Base-by-base conservation (phyloP, 2,888 invertebrate species). In the Aphidius colemani region DNA sequence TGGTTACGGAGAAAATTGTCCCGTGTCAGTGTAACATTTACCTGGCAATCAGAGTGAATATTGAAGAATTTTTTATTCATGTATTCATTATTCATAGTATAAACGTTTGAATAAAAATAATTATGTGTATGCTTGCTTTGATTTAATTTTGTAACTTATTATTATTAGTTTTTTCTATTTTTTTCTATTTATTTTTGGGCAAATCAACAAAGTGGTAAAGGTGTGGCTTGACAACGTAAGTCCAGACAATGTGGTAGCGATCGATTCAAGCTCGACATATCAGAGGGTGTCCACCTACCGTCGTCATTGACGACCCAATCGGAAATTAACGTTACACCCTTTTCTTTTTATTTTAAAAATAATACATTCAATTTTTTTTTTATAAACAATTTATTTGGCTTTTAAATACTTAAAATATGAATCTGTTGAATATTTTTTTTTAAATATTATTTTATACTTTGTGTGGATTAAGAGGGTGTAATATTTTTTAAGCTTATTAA, bases 271-370 rank as follows among this genome's bases (percentile, higher is more conserved):
- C 61, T 56, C 44, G 53, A 63, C 59, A 50, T 62, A 11, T 53
- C 57, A 50, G 59, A 61, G 69, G 71, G 48, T 57, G 60, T 61
- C 53, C 59, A 61, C 53, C 46, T 61, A 53, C 53, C 45, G 30
- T 46, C 59, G 59, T 56, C 56, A 13, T 45, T 45, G n/a, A 44
- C 72, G 79, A 78, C 76, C 74, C 78, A 78, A 79, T 81, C 81
- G 80, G 78, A 80, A 79, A 81, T 81, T 81, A 73, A 74, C 75
- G 75, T 74, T 76, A 70, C 73, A 74, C 59, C 65, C 55, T 58
- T 51, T 65, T 58, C 39, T 40, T 45, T 45, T 56, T 8, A 39
- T 59, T 55, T 55, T 55, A 9, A 11, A 10, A 18, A 43, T 11
- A 30, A 48, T 48, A 11, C n/a, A n/a, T n/a, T n/a, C n/a, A n/a